Conservation (phyloP, 1,140 invertebrate species). For the Cataglyphis hispanica region DNA sequence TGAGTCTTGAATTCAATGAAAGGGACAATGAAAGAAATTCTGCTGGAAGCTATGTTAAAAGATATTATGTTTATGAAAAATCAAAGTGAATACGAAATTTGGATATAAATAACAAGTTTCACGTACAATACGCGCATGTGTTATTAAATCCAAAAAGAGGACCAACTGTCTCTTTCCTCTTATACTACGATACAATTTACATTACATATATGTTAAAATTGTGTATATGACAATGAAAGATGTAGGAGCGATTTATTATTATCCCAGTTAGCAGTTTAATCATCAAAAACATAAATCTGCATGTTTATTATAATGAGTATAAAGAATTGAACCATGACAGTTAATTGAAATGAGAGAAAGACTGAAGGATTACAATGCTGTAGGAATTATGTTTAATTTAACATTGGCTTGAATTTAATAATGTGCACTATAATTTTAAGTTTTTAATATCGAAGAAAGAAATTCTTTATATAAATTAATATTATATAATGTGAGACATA, state of each 20-base stretch:
- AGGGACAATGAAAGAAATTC: conserved; percentile 6
- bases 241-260: conserved; percentile 19
- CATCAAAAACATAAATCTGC: conserved; percentile 70
- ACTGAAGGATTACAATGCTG: conserved; percentile 78
- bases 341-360: conserved; percentile 83
- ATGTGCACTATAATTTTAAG: conserved; percentile 37
- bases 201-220: conserved; percentile 50
- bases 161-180: conserved; percentile 70
- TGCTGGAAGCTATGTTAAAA: neutral
- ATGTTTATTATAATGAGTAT: conserved; percentile 65
- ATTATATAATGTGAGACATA: neutral
- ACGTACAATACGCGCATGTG: conserved; percentile 28
- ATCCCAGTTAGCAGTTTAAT: conserved; percentile 54
- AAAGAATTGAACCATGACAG: conserved; percentile 80
- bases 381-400: conserved; percentile 72
- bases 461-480: conserved; percentile 22
- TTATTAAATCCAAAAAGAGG: conserved; percentile 63
- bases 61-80: conserved; percentile 44
- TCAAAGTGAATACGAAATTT: conserved; percentile 24
- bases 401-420: conserved; percentile 66
- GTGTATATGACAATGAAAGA: conserved; percentile 29
- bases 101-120: conserved; percentile 43
- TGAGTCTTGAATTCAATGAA: conserved; percentile 9
- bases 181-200: conserved; percentile 50
- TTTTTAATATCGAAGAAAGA: conserved; percentile 31